Conservation (phyloP, 2,797 vertebrate genomes). For the Urocyon cinereoargenteus region DNA sequence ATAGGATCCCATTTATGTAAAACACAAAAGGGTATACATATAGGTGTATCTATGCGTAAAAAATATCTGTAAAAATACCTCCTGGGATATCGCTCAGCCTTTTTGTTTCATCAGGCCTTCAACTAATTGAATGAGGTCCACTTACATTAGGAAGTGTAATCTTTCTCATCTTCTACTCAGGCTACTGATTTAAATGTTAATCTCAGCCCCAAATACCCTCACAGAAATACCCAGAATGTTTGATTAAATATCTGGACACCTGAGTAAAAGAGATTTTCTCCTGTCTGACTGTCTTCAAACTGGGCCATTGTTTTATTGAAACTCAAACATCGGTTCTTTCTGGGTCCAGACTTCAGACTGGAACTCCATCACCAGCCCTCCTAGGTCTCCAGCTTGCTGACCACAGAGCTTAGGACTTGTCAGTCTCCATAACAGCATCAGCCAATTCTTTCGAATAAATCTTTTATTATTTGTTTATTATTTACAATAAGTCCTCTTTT, state of each 20-base stretch:
- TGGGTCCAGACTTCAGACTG: not conserved
- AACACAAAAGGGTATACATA: not conserved
- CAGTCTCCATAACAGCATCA: not conserved
- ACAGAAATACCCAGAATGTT: not conserved
- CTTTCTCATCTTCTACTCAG: not conserved
- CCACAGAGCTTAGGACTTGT: not conserved
- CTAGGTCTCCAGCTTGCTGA: not conserved
- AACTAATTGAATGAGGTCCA: not conserved
- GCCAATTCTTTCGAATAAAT: not conserved
- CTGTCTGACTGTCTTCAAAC: not conserved
- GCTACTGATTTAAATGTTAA: not conserved
- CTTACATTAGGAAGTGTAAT: not conserved
- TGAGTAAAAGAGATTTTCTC: not conserved
- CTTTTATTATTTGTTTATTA: not conserved
- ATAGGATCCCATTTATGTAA: not conserved
- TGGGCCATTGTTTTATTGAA: not conserved
- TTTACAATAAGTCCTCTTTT: not conserved
- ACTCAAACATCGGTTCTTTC: not conserved
- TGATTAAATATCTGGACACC: not conserved
- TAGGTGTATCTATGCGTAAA: not conserved
- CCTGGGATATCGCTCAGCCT: not conserved
- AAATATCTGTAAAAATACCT: not conserved
- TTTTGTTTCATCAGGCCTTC: not conserved
- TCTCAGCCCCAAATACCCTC: not conserved
- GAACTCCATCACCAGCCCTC: not conserved